phyloP scores from a whole-genome alignment of 2,113 vertebrate species.

The Nothobranchius furzeri region DNA sequence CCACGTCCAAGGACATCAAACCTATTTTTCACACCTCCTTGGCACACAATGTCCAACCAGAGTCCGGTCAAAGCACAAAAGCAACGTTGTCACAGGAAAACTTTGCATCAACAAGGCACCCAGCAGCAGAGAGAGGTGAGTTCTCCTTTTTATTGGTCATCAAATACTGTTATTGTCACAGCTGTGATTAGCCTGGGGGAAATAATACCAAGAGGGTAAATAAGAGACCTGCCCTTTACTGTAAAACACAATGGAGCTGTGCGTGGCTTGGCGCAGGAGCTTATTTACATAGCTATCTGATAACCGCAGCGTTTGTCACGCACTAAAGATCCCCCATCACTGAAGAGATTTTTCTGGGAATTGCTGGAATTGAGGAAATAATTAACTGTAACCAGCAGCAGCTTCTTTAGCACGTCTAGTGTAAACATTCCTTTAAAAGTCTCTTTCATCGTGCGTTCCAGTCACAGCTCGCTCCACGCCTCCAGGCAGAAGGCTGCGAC shows the following conservation, averaged over 20 bases:
- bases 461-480: conserved; percentile 11
- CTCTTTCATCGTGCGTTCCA: not conserved
- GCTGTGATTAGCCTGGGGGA: conserved; percentile 50
- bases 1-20: conserved; percentile 32
- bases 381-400: conserved; percentile 40
- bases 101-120: conserved; percentile 40
- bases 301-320: conserved; percentile 52
- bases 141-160: conserved; percentile 78
- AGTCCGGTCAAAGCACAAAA: conserved; percentile 30
- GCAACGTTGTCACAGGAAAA: conserved; percentile 42
- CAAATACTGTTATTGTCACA: conserved; percentile 61
- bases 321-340: conserved; percentile 9
- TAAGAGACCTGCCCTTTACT: conserved; percentile 73
- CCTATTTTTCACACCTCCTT: conserved; percentile 34
- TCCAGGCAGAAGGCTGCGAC: conserved; percentile 77
- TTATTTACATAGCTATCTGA: conserved; percentile 66
- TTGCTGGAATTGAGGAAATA: conserved; percentile 49
- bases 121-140: conserved; percentile 72
- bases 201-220: conserved; percentile 65
- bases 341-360: conserved; percentile 60
- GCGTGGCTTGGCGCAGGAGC: conserved; percentile 27
- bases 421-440: not conserved
- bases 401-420: conserved; percentile 35
- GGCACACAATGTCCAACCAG: conserved; percentile 6
- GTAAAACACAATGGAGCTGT: conserved; percentile 60